Evolutionary conservation across 2,113 vertebrate species (phyloP), one percentile per base, ranked within the genome.

Genomic region (Pangasianodon hypophthalmus): DNA sequence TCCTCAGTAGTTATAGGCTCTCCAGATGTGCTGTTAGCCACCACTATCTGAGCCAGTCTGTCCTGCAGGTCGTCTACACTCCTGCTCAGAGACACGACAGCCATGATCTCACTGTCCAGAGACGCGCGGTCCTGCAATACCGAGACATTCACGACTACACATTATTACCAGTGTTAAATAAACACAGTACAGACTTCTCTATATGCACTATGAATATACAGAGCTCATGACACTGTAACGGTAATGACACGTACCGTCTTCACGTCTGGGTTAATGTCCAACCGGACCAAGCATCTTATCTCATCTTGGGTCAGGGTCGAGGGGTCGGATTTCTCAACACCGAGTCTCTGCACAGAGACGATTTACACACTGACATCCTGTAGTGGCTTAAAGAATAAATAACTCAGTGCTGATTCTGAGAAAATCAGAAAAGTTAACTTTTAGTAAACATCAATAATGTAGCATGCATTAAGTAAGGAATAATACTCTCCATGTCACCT

Each of bases 61-160:
- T 90, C 91, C 91, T 94, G 95, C 97, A 98, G 96, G 92, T 98
- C 96, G 64, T 96, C 95, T 87, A 96, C 87, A 14, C 96, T 94
- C 87, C 92, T 95, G 77, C 97, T 96, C 46, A 98, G 95, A 0
- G 97, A 96, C 58, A 98, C 91, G 48, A 98, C 95, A 4, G 97
- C 97, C 96, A 97, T 97, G 89, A 98, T 96, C 94, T 98, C 97
- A 93, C 96, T 97, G 90, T 96, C 96, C 92, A 98, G 96, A 0
- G 96, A 96, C 92, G 4, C 56, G 29, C 37, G 26, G 80, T 91
- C 88, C 91, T 90, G 81, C 37, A 87, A 48, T 56, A 62, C 26
- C 6, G 16, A 90, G 41, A 44, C 44, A 77, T 32, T 56, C 50
- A 79, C 19, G 32, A 52, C n/a, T 1, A 26, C 21, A 58, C 50